These are phyloP conservation scores for Paralinhomoeus sp. DNA, from an alignment of 2,888 invertebrate species.

Conservation along the genomic window DNA sequence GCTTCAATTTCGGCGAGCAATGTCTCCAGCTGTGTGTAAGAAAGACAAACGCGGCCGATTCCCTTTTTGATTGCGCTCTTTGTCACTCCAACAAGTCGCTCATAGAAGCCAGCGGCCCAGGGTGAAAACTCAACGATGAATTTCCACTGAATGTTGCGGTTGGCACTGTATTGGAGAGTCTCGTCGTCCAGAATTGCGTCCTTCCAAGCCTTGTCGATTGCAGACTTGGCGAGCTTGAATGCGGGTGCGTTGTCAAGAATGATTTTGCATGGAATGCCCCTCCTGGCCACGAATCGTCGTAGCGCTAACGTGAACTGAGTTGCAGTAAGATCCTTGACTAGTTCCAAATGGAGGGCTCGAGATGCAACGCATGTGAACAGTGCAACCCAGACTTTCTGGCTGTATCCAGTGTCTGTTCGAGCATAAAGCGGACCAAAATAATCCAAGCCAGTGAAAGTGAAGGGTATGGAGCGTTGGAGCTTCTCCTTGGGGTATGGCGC, in stretches of 20 bases:
- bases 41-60: neutral
- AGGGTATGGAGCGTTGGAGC: neutral
- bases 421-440: slow-evolving; percentile 5
- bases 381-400: slow-evolving; percentile 14
- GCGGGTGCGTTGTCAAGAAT: slow-evolving; percentile 25
- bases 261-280: slow-evolving; percentile 15
- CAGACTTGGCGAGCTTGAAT: slow-evolving; percentile 11
- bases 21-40: neutral
- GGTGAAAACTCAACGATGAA: slow-evolving; percentile 26
- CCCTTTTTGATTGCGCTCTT: slow-evolving; percentile 12
- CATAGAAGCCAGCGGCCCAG: slow-evolving; percentile 30
- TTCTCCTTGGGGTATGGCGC: neutral
- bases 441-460: neutral
- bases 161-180: slow-evolving; percentile 2
- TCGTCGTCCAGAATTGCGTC: neutral
- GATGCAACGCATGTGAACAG: slow-evolving; percentile 26
- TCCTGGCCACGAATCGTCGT: slow-evolving; percentile 17
- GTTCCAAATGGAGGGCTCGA: slow-evolving; percentile 23
- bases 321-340: slow-evolving; percentile 15
- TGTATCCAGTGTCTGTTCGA: slow-evolving; percentile 15
- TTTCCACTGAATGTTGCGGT: slow-evolving; percentile 9
- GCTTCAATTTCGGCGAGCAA: neutral
- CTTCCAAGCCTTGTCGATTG: neutral
- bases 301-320: slow-evolving; percentile 17
- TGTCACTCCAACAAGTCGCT: slow-evolving; percentile 23